Conservation (phyloP, 2,797 vertebrate genomes). For the Nasua narica region DNA sequence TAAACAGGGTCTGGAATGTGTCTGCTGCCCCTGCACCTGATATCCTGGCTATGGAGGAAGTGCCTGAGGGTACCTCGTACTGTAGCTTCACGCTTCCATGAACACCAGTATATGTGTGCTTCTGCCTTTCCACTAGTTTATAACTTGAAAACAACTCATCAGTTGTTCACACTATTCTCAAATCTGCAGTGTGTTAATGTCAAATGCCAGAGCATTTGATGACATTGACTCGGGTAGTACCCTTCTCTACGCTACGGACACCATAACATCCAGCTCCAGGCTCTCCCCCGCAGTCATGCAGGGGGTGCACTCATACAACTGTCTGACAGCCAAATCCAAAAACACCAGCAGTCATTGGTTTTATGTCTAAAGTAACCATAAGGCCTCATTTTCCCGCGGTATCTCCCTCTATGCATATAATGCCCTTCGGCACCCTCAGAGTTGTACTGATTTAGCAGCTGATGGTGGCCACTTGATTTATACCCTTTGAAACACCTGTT, state of each 20-base stretch:
- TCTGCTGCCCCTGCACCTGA: rapidly evolving
- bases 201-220: background rate
- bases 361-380: background rate
- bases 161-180: background rate
- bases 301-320: background rate
- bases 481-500: background rate
- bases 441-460: background rate
- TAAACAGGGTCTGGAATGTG: background rate
- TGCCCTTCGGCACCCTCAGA: background rate
- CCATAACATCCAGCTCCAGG: background rate
- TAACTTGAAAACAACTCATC: background rate
- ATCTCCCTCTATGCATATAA: background rate
- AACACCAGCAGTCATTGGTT: background rate
- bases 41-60: background rate
- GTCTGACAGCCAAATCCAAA: background rate
- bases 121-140: background rate
- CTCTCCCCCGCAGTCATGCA: background rate
- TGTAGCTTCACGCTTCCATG: too few relatives aligned
- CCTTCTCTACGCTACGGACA: background rate
- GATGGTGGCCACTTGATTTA: background rate
- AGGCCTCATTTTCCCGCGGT: background rate
- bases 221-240: background rate
- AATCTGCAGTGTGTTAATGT: background rate
- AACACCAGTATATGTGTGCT: background rate
- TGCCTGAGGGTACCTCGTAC: rapidly evolving